Conservation (phyloP, 2,888 invertebrate species). For the Patella caerulea region DNA sequence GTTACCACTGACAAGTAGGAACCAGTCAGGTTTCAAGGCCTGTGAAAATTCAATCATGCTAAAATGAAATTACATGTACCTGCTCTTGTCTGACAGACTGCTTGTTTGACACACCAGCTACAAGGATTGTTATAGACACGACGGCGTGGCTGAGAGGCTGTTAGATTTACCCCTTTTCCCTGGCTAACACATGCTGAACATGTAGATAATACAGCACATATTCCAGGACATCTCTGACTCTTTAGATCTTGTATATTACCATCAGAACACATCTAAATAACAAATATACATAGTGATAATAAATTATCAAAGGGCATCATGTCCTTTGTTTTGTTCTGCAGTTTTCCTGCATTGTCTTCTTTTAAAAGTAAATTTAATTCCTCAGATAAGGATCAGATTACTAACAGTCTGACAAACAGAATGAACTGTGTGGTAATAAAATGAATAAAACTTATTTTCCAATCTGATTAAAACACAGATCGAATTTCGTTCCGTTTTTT, state of each 20-base stretch:
- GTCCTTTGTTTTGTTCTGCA: too few species aligned
- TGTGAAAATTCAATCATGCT: background rate
- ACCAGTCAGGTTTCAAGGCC: background rate
- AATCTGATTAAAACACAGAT: too few species aligned
- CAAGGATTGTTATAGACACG: conserved; percentile 71
- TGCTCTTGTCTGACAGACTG: conserved; percentile 88
- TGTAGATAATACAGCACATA: conserved; percentile 89
- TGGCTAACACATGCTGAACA: conserved; percentile 89
- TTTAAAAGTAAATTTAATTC: too few species aligned
- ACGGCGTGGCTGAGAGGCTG: conserved; percentile 30
- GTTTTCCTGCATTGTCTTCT: too few species aligned
- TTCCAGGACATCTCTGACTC: conserved; percentile 69
- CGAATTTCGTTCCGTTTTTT: too few species aligned
- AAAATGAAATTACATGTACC: conserved; percentile 73
- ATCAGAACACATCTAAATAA: background rate
- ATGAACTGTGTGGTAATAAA: background rate
- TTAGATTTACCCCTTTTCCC: conserved; percentile 54
- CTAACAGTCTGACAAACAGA: background rate
- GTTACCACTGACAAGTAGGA: too few species aligned
- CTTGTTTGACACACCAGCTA: conserved; percentile 92
- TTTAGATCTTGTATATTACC: conserved; percentile 3
- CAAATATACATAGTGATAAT: too few species aligned
- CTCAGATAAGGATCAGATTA: too few species aligned
- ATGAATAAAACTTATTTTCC: background rate
- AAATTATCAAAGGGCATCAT: too few species aligned